phyloP scores from a whole-genome alignment of 35 echinoderm and acorn worm genomes.

The Anneissia japonica region DNA sequence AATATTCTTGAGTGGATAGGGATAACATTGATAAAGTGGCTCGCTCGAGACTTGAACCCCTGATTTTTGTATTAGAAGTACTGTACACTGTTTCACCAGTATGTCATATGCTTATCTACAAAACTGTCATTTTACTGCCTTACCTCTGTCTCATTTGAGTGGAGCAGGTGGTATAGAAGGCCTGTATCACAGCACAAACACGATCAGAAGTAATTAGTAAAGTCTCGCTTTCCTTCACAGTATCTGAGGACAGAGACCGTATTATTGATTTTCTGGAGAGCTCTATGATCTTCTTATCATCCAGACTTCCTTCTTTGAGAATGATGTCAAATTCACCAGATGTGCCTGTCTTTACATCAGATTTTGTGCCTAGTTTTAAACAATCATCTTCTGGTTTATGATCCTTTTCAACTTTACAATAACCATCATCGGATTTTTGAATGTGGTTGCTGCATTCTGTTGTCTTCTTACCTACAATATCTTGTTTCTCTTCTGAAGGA shows the following conservation, averaged over 20 bases:
- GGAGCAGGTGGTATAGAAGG: conserved; percentile 1
- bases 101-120: too few relatives aligned
- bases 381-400: too few relatives aligned
- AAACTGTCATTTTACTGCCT: too few relatives aligned
- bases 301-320: background rate
- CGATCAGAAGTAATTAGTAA: background rate
- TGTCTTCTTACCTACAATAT: background rate
- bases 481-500: background rate
- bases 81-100: too few relatives aligned
- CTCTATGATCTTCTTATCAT: background rate
- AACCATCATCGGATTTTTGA: too few relatives aligned
- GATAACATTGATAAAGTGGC: too few relatives aligned
- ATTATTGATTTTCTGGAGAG: background rate
- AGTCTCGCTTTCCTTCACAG: background rate
- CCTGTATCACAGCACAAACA: conserved; percentile 4
- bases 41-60: too few relatives aligned
- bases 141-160: background rate
- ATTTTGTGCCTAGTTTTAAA: background rate
- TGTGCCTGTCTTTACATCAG: background rate
- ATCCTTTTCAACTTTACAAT: background rate
- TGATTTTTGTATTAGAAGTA: too few relatives aligned
- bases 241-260: background rate
- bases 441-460: too few relatives aligned
- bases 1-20: too few relatives aligned
- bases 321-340: background rate